Evolutionary conservation across 2,113 vertebrate genomes (phyloP).

Genomic region (Equus przewalskii): DNA sequence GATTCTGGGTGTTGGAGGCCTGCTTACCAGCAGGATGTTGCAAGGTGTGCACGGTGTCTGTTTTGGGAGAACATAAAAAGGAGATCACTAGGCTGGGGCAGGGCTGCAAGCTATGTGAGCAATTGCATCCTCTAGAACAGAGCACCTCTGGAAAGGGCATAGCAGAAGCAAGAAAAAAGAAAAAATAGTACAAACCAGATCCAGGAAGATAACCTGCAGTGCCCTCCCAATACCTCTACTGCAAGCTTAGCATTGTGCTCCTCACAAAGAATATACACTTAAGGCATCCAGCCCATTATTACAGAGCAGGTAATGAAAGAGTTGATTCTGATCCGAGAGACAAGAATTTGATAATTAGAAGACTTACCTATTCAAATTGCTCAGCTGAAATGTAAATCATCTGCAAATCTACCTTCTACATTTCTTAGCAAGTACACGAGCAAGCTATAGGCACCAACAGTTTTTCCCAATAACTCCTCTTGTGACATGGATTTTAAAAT

Average conservation of each 20-base stretch:
- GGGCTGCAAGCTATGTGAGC: background rate
- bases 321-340: background rate
- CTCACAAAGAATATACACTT: background rate
- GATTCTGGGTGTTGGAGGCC: background rate
- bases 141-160: background rate
- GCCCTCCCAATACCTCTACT: background rate
- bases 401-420: background rate
- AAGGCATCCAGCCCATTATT: background rate
- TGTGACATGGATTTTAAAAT: background rate
- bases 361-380: background rate
- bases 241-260: background rate
- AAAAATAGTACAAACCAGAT: accelerated
- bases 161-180: background rate
- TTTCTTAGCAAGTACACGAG: background rate
- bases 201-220: no score
- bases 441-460: background rate
- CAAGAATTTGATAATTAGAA: background rate
- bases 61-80: background rate
- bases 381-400: background rate
- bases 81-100: accelerated
- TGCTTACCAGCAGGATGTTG: background rate
- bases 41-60: background rate
- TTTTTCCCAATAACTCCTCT: background rate
- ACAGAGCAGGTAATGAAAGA: background rate
- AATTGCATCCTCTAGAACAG: background rate